Evolutionary conservation across 2,888 invertebrate species (phyloP), one percentile per base, ranked within the genome.

Genomic region (Netelia virgata): DNA sequence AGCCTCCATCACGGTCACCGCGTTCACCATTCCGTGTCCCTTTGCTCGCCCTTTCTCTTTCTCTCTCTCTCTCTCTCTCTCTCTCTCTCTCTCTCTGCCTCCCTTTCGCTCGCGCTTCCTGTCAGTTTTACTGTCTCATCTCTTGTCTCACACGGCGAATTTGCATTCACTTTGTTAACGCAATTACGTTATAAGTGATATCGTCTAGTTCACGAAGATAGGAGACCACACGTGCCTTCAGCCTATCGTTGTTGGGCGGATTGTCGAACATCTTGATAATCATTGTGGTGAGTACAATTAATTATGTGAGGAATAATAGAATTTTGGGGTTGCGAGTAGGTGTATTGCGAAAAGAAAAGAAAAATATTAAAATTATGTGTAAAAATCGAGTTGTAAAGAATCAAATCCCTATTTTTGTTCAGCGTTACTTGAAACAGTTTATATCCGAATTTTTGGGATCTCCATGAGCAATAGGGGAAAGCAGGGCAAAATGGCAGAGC

Each of bases 1-100:
- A 74, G 86, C 81, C 83, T 78, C 83, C 77, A 82, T 68, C 74
- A 84, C 80, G 84, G 86, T 36, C 81, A 85, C 82, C 85, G 83
- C 83, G 75, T 86, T 81, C 81, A 70, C 74, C 61, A 41, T 78
- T 47, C 10, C 81, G 82, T 76, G 75, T 73, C 81, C 64, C n/a
- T 76, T 66, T 63, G 20, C 64, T 59, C 81, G 64, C 66, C 61
- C 75, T 53, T 61, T 43, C n/a, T 72, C 55, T 53, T 77, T 57
- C 3, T 28, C 3, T 28, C 3, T 28, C 28, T 68, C 61, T 28
- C 81, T 57, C 43, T 66, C 64, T 36, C 16, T 72, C 55, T 47
- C 69, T 59, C 81, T 72, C 66, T 55, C 77, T 53, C 55, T 43
- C 16, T 72, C 55, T 53, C 64, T 73, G 53, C 36, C 59, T 47